Conservation (phyloP, 2,888 invertebrate genomes). For the Drosophila stalkeri region DNA sequence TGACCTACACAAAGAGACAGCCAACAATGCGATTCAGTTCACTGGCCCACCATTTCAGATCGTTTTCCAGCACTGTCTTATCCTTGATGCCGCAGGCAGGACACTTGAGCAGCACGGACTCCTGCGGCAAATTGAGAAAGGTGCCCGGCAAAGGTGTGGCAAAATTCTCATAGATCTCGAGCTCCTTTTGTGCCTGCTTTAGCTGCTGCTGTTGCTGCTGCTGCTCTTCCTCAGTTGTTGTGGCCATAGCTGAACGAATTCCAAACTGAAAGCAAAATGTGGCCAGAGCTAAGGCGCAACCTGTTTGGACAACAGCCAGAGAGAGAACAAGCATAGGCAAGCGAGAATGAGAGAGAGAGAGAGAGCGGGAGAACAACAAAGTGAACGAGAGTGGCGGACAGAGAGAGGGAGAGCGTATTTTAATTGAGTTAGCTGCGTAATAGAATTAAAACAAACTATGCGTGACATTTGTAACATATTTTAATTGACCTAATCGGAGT, state of each 20-base stretch:
- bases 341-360: background rate
- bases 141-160: constrained; percentile 83
- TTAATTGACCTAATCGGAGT: constrained; percentile 69
- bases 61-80: constrained; percentile 76
- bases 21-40: constrained; percentile 81
- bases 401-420: constrained; percentile 29
- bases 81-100: constrained; percentile 81
- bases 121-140: constrained; percentile 78
- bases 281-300: constrained; percentile 32
- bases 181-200: constrained; percentile 51
- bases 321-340: background rate
- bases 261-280: constrained; percentile 60
- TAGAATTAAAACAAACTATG: constrained; percentile 58
- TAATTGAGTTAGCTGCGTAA: constrained; percentile 76
- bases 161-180: constrained; percentile 81
- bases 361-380: background rate
- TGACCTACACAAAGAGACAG: constrained; percentile 82
- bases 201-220: constrained; percentile 35
- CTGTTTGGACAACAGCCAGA: constrained; percentile 33
- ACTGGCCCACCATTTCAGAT: constrained; percentile 82
- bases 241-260: constrained; percentile 47
- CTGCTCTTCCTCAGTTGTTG: constrained; percentile 34
- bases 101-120: constrained; percentile 78
- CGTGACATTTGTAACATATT: constrained; percentile 50
- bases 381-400: background rate